phyloP scores from a whole-genome alignment of 2,113 vertebrate species.

The Xiphorhynchus elegans region DNA sequence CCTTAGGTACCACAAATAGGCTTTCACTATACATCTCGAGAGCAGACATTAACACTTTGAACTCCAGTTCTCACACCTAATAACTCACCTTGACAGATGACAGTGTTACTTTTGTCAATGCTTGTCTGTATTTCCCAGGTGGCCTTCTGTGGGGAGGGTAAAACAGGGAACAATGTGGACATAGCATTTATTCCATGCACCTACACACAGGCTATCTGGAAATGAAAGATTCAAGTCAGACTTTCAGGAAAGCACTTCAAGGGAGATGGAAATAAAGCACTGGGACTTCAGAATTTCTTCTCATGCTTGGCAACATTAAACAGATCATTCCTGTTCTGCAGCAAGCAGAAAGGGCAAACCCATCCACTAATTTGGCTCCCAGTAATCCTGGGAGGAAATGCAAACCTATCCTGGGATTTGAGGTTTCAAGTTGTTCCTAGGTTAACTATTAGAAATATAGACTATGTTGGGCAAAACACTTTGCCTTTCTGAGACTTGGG shows the following conservation, averaged over 20 bases:
- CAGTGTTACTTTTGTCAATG: background rate
- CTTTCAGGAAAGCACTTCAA: background rate
- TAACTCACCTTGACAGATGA: background rate
- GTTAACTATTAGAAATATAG: background rate
- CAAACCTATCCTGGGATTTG: background rate
- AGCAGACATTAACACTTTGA: background rate
- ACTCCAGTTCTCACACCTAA: background rate
- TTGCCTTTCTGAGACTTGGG: background rate
- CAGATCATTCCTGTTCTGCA: background rate
- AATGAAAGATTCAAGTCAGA: background rate
- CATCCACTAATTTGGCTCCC: background rate
- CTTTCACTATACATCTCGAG: background rate
- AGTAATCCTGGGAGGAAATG: background rate
- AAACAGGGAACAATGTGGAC: fast-evolving
- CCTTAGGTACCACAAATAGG: background rate
- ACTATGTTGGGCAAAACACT: background rate
- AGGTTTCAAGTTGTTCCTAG: background rate
- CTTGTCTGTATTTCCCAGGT: background rate
- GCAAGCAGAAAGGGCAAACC: background rate
- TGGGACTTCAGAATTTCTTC: background rate
- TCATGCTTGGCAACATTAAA: background rate
- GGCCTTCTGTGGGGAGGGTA: background rate
- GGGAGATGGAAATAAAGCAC: background rate
- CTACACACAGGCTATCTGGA: background rate
- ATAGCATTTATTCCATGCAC: background rate